phyloP scores from a whole-genome alignment of 1,140 invertebrate genomes.

The Trichogramma pretiosum region DNA sequence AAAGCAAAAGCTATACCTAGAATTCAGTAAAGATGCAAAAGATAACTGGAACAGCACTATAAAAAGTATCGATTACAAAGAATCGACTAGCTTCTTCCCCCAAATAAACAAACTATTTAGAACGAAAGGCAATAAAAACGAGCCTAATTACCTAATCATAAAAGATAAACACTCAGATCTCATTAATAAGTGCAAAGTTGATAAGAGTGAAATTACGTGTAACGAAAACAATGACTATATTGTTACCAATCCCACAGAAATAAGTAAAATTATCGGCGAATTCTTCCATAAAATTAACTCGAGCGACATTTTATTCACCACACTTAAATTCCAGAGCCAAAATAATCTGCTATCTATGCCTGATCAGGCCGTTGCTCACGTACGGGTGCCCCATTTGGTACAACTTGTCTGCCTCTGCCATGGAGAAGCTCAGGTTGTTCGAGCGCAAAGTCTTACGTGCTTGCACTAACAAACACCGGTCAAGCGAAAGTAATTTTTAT shows the following conservation, averaged over 20 bases:
- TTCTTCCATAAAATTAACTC: too few species aligned
- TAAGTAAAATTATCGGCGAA: too few species aligned
- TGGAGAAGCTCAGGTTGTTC: conserved; percentile 23
- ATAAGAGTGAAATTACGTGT: too few species aligned
- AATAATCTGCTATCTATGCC: conserved; percentile 21
- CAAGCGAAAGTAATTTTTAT: conserved; percentile 10
- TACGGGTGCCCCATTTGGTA: conserved; percentile 24
- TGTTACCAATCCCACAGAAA: too few species aligned
- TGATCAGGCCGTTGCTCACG: conserved; percentile 23
- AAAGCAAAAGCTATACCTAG: neutral
- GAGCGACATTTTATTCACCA: conserved; percentile 19
- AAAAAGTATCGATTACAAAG: conserved; percentile 3
- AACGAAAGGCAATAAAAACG: too few species aligned
- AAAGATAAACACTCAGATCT: too few species aligned
- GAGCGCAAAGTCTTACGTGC: conserved; percentile 22
- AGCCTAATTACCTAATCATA: too few species aligned
- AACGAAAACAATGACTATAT: too few species aligned
- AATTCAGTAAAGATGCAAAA: too few species aligned
- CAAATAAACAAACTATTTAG: conserved; percentile 16
- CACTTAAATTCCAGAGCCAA: conserved; percentile 16
- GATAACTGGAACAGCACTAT: conserved; percentile 12
- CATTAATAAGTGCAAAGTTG: too few species aligned
- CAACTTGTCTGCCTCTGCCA: conserved; percentile 14
- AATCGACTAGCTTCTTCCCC: conserved; percentile 15
- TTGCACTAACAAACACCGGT: conserved; percentile 17